Conservation (phyloP, 2,797 vertebrate genomes). For the Darevskia mixta region DNA sequence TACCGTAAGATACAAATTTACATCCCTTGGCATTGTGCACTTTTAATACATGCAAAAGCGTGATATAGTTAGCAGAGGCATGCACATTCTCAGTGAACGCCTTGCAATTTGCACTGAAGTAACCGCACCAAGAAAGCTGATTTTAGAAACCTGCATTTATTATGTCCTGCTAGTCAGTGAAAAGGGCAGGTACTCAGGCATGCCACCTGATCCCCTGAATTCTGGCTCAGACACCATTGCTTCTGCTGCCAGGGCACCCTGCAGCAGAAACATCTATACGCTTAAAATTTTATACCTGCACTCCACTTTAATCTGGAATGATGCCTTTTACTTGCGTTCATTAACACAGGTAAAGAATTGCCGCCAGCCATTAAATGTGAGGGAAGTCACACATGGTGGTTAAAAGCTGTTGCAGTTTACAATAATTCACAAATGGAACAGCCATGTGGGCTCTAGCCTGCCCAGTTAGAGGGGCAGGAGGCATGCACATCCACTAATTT, state of each 20-base stretch:
- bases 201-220: neutral
- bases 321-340: neutral
- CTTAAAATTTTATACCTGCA: neutral
- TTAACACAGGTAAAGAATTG: too few species aligned
- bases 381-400: too few species aligned
- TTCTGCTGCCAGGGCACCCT: neutral
- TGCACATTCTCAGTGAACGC: neutral
- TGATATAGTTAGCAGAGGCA: neutral
- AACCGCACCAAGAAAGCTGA: neutral
- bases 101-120: neutral
- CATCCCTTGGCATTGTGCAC: neutral
- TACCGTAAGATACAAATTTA: conserved; percentile 7
- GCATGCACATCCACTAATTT: too few species aligned
- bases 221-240: neutral
- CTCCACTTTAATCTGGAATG: neutral
- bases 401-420: too few species aligned
- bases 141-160: neutral
- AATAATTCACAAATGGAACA: too few species aligned
- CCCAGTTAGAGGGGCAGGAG: too few species aligned
- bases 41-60: neutral
- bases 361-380: too few species aligned
- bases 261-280: neutral
- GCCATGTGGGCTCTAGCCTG: too few species aligned
- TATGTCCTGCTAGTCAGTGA: too few species aligned
- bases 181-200: neutral